Evolutionary conservation across 2,888 invertebrate species (phyloP).

Genomic region (Drosophila mimica): DNA sequence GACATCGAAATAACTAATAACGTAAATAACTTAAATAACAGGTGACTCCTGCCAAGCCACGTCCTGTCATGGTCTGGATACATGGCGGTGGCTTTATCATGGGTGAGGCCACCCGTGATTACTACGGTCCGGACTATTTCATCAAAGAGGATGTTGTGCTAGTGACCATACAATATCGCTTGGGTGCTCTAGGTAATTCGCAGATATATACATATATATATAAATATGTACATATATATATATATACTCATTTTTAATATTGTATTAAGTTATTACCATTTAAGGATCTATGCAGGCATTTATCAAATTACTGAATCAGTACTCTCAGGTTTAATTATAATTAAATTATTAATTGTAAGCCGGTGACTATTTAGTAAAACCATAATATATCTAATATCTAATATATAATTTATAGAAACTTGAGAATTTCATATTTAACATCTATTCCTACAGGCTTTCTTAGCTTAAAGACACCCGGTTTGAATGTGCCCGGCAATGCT

Average conservation of each 20-base stretch:
- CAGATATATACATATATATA: too few relatives aligned
- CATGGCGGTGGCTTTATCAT: slow-evolving; percentile 86
- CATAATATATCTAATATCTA: too few relatives aligned
- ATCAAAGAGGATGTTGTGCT: slow-evolving; percentile 85
- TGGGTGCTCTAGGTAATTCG: slow-evolving; percentile 84
- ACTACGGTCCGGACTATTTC: slow-evolving; percentile 85
- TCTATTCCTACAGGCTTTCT: slow-evolving; percentile 84
- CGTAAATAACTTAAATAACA: slow-evolving; percentile 29
- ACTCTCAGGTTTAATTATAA: not conserved
- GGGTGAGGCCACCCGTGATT: slow-evolving; percentile 84
- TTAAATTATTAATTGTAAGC: not conserved
- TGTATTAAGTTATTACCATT: not conserved
- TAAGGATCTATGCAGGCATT: not conserved
- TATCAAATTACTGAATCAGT: too few relatives aligned
- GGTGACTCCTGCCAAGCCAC: slow-evolving; percentile 77
- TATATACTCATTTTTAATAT: too few relatives aligned
- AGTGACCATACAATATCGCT: slow-evolving; percentile 85
- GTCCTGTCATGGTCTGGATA: slow-evolving; percentile 86
- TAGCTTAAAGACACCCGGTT: slow-evolving; percentile 84
- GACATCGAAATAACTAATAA: not conserved
- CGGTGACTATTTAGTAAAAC: too few relatives aligned
- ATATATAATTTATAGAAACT: too few relatives aligned
- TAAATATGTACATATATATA: too few relatives aligned
- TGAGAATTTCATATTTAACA: not conserved
- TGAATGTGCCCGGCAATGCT: slow-evolving; percentile 86